Conservation (phyloP, 2,113 vertebrate species). For the Thymallus thymallus region DNA sequence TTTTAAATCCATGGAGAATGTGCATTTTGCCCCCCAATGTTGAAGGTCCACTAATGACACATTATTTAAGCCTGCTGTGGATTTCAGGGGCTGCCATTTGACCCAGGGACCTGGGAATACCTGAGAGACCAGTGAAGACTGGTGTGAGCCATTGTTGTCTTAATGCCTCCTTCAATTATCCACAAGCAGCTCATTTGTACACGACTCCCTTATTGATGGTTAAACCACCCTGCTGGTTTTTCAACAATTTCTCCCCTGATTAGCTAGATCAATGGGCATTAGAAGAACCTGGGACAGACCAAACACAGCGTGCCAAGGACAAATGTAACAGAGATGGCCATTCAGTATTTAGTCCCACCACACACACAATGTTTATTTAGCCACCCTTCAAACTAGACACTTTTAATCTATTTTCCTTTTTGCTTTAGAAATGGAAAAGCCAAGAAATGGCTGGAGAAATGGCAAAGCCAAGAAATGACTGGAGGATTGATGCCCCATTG, state of each 20-base stretch:
- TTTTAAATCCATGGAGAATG: constrained; percentile 49
- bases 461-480: no score
- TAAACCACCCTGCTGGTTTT: constrained; percentile 46
- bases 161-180: constrained; percentile 69
- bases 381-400: constrained; percentile 52
- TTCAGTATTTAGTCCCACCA: constrained; percentile 45
- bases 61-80: constrained; percentile 39
- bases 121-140: constrained; percentile 46
- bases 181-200: constrained; percentile 57
- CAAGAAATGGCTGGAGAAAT: constrained; percentile 1
- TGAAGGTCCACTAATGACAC: constrained; percentile 44
- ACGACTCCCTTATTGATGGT: constrained; percentile 40
- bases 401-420: constrained; percentile 54
- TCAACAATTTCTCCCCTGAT: constrained; percentile 61
- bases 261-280: constrained; percentile 69
- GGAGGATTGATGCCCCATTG: background rate
- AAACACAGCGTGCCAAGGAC: constrained; percentile 57
- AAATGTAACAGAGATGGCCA: constrained; percentile 53
- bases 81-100: constrained; percentile 44
- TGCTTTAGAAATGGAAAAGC: constrained; percentile 16
- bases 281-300: constrained; percentile 50
- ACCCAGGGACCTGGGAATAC: constrained; percentile 40
- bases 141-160: constrained; percentile 59
- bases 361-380: constrained; percentile 68
- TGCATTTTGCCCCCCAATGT: constrained; percentile 30